Conservation (phyloP, 1,140 invertebrate species). For the Drosophila nikananu region DNA sequence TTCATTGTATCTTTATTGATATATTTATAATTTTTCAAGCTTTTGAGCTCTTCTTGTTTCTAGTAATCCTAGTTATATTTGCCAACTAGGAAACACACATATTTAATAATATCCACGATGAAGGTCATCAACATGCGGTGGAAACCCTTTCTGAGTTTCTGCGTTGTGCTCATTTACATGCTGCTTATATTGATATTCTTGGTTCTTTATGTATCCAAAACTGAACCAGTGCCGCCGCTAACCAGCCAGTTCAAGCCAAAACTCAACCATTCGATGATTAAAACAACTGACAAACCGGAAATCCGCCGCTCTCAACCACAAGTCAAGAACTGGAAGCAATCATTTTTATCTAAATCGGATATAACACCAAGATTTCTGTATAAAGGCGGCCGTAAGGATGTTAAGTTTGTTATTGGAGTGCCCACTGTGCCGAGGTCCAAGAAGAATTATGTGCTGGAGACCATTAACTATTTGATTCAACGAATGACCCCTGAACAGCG, state of each 20-base stretch:
- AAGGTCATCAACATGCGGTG: conserved; percentile 15
- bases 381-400: conserved; percentile 8
- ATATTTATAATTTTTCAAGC: background rate
- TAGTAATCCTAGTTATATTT: background rate
- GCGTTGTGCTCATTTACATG: background rate
- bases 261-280: no score
- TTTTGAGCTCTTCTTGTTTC: background rate
- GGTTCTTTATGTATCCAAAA: background rate
- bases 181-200: background rate
- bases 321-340: background rate
- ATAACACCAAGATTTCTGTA: conserved; percentile 3
- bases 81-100: background rate
- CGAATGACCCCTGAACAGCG: conserved; percentile 15
- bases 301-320: no score
- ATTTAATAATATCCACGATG: conserved; percentile 11
- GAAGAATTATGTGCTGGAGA: conserved; percentile 24
- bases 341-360: background rate
- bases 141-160: background rate
- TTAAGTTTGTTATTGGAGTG: conserved; percentile 46
- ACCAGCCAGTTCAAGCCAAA: conserved; percentile 88
- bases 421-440: conserved; percentile 29
- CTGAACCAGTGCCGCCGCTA: conserved; percentile 6
- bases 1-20: background rate
- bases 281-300: background rate
- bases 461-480: conserved; percentile 21